A percentile compares a stretch with the other conserved stretches of the same genome.
phyloP scores from a whole-genome alignment of 2,888 invertebrate genomes.

The Coenonympha arcania region DNA sequence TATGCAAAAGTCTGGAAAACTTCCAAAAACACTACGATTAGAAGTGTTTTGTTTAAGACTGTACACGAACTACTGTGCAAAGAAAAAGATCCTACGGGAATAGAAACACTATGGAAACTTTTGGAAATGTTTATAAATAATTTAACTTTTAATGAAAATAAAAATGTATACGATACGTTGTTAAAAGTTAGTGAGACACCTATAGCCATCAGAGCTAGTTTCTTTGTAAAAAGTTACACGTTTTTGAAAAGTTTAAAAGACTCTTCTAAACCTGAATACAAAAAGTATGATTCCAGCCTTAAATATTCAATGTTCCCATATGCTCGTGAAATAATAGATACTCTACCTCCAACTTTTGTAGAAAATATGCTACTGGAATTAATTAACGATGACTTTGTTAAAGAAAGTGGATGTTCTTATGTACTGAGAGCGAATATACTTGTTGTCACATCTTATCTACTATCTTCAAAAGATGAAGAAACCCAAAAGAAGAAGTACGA shows the following conservation, averaged over 20 bases:
- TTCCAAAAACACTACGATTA: slow-evolving; percentile 48
- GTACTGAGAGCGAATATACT: slow-evolving; percentile 26
- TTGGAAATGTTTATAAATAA: slow-evolving; percentile 47
- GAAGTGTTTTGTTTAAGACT: slow-evolving; percentile 47
- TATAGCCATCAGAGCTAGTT: slow-evolving; percentile 36
- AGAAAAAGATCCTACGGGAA: slow-evolving; percentile 37
- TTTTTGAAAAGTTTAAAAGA: slow-evolving; percentile 39
- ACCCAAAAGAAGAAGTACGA: slow-evolving; percentile 41
- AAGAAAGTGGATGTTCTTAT: slow-evolving; percentile 14
- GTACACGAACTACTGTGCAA: slow-evolving; percentile 42
- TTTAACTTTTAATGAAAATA: slow-evolving; percentile 46
- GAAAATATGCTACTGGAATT: slow-evolving; percentile 38
- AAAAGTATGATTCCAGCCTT: slow-evolving; percentile 28
- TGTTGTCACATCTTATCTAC: slow-evolving; percentile 41
- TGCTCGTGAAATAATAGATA: slow-evolving; percentile 41
- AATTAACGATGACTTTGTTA: slow-evolving; percentile 35
- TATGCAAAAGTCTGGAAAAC: slow-evolving; percentile 44
- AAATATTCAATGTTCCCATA: slow-evolving; percentile 30
- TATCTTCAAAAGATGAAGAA: slow-evolving; percentile 38
- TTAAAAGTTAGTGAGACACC: slow-evolving; percentile 37
- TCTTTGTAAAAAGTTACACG: slow-evolving; percentile 42
- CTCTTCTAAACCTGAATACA: slow-evolving; percentile 29
- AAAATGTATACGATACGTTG: slow-evolving; percentile 43
- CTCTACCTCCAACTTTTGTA: slow-evolving; percentile 40
- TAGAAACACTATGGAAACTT: slow-evolving; percentile 40